Evolutionary conservation across 2,797 vertebrate species (phyloP).

Genomic region (Gymnopithys bicolor): DNA sequence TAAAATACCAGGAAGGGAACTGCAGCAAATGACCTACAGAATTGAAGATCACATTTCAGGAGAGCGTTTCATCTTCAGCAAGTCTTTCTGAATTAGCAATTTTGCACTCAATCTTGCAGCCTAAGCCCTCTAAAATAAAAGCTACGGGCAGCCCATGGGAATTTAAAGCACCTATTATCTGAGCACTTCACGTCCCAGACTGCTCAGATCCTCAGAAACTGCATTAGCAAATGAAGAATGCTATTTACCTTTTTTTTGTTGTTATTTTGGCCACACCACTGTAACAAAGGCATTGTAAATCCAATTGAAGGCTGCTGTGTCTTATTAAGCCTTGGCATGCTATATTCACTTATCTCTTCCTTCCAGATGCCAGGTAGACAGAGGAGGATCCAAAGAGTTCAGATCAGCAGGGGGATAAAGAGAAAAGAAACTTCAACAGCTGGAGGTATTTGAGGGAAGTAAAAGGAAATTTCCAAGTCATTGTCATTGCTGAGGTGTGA

Average conservation of each 20-base stretch:
- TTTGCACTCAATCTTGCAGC: conserved; percentile 5
- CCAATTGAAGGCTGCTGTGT: conserved; percentile 22
- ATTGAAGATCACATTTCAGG: conserved; percentile 6
- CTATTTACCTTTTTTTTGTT: conserved; percentile 25
- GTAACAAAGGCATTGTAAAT: conserved; percentile 54
- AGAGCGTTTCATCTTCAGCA: neutral
- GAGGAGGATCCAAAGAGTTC: conserved; percentile 13
- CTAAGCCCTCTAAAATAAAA: conserved; percentile 47
- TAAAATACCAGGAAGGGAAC: neutral
- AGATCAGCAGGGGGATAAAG: conserved; percentile 42
- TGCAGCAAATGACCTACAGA: neutral
- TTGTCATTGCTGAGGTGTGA: neutral
- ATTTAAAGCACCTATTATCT: conserved; percentile 56
- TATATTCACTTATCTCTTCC: conserved; percentile 57
- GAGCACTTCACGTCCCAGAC: conserved; percentile 14
- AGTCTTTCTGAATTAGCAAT: conserved; percentile 56
- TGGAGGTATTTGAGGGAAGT: neutral
- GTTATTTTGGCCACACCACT: conserved; percentile 56
- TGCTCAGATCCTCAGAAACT: conserved; percentile 39
- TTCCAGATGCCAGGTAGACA: conserved; percentile 61
- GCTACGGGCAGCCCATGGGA: conserved; percentile 23
- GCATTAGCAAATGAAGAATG: conserved; percentile 56
- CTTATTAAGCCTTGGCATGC: conserved; percentile 66
- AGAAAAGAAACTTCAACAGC: neutral
- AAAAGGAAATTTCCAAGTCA: neutral